Evolutionary conservation across 92 coral and sea anemone species (phyloP), one percentile per base, ranked within the genome.

Genomic region (Parazoanthus atlanticus): DNA sequence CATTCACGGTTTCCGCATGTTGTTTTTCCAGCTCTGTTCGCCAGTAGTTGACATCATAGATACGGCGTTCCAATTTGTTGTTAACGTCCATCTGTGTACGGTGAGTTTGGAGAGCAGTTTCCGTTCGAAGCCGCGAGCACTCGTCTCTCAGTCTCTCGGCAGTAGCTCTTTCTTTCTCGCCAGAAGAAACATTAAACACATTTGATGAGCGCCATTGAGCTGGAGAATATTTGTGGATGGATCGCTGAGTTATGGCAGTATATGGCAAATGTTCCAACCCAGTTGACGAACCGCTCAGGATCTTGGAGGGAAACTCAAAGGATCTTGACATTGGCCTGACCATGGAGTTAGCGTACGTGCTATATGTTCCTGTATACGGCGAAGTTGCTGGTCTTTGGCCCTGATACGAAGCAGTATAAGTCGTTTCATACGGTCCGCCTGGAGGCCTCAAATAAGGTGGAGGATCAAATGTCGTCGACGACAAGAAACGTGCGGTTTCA

Each of bases 81-180:
- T 96, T 96, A 38, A 96, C 99, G 30, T 96, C 99, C 88, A 96
- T 85, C 88, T 96, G 99, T 15, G 98, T 96, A 32, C 99, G 94
- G 67, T 96, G 98, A 21, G 99, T 96, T n/a, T 89, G 94, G 25
- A 96, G 90, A 12, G 97, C 90, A 15, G 99, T 95, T 81, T 95
- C 99, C 12, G 99, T 96, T 32, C 99, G 98, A 66, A 96, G 99
- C 29, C 99, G 90, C 5, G 98, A 91, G 89, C 99, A 96, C 67
- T 96, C 99, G 78, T 96, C 99, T 76, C 99, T 93, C 49, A 96
- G 91, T 72, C 99, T 90, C 80, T 96, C 99, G 74, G 99, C 99
- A 16, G 99, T 93, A 5, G 99, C 98, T 70, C 99, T 88, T 34
- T 96, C 99, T 85, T 91, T 95, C 91, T 96, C 99, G 11, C 99